Evolutionary conservation across 2,888 invertebrate genomes (phyloP).

Genomic region (Aplocera efformata): DNA sequence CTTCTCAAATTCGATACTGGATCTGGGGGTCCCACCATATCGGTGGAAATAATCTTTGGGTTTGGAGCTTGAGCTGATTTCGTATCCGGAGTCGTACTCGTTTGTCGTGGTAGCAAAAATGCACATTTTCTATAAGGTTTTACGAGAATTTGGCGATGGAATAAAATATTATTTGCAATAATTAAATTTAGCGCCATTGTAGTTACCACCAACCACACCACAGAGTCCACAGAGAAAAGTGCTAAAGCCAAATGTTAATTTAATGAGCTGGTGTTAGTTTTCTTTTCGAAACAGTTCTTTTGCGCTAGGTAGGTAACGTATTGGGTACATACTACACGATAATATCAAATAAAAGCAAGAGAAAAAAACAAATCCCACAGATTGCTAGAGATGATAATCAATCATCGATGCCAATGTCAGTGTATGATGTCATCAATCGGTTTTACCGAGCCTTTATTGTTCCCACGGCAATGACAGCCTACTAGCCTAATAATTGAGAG

Average conservation of each 20-base stretch:
- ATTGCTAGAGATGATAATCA: too few relatives aligned
- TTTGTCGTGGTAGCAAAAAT: conserved; percentile 30
- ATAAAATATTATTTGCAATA: conserved; percentile 13
- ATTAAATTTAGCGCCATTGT: conserved; percentile 20
- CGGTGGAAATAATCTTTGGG: conserved; percentile 64
- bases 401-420: too few relatives aligned
- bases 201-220: not conserved
- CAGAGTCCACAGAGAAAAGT: not conserved
- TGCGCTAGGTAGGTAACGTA: too few relatives aligned
- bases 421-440: too few relatives aligned
- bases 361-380: too few relatives aligned
- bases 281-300: too few relatives aligned
- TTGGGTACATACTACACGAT: too few relatives aligned
- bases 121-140: conserved; percentile 30
- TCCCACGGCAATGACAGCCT: too few relatives aligned
- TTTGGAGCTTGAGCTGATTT: conserved; percentile 61
- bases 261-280: too few relatives aligned
- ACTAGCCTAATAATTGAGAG: too few relatives aligned
- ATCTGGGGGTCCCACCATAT: conserved; percentile 90
- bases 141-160: conserved; percentile 16
- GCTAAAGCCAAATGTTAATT: not conserved
- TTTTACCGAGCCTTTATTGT: too few relatives aligned
- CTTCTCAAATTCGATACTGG: conserved; percentile 88
- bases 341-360: too few relatives aligned
- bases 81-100: conserved; percentile 47